A percentile compares a stretch with the other conserved stretches of the same genome.
These are phyloP conservation scores for Emydura subglobosa DNA, from an alignment of 2,113 vertebrate species.

Conservation along the genomic window DNA sequence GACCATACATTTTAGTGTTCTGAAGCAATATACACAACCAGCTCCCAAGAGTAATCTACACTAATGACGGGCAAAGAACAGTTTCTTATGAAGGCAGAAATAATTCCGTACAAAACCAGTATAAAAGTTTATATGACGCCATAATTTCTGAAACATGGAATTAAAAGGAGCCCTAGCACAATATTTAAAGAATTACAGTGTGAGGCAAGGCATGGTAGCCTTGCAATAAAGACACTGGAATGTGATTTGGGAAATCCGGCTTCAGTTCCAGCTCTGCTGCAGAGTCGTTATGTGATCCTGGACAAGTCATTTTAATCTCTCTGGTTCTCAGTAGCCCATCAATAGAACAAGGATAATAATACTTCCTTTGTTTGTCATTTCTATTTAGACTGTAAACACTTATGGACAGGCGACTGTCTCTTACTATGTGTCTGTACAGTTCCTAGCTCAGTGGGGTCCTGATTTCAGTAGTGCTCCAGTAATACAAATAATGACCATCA, in stretches of 20 bases:
- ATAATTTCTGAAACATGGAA: not conserved
- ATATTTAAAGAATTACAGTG: not conserved
- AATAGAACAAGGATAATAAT: not conserved
- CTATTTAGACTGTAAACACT: not conserved
- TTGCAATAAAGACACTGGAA: not conserved
- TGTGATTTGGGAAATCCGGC: not conserved
- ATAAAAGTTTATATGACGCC: not conserved
- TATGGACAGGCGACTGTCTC: not conserved
- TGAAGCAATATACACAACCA: not conserved
- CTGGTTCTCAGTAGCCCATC: not conserved
- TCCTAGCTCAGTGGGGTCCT: not conserved
- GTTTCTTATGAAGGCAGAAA: not conserved
- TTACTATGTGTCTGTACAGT: not conserved
- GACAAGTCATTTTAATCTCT: not conserved
- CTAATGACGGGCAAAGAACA: not conserved
- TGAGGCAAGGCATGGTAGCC: accelerated
- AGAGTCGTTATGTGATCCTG: not conserved
- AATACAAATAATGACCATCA: not conserved
- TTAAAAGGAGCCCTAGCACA: not conserved
- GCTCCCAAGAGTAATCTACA: not conserved
- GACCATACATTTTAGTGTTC: not conserved
- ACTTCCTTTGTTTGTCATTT: not conserved
- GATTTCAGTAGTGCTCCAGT: not conserved
- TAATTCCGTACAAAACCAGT: not conserved
- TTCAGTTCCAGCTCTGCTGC: not conserved